phyloP scores from a whole-genome alignment of 2,888 invertebrate species.

The Labia minor region DNA sequence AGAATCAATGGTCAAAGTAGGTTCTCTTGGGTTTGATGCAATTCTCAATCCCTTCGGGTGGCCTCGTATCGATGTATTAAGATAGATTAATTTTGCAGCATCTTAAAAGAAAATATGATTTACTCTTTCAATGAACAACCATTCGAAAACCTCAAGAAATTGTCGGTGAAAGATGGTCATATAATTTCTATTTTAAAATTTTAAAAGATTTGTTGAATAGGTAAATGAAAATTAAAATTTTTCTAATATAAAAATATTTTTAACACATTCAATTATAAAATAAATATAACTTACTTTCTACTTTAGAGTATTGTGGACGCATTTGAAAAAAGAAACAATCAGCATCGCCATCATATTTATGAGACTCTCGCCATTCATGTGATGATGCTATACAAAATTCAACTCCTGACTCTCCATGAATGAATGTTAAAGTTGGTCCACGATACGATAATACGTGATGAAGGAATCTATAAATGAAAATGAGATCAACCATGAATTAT shows the following conservation, averaged over 20 bases:
- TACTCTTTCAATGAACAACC: too few relatives aligned
- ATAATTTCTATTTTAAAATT: too few relatives aligned
- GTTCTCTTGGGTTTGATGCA: conserved; percentile 67
- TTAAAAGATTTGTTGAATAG: too few relatives aligned
- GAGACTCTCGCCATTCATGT: conserved; percentile 75
- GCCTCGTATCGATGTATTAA: conserved; percentile 72
- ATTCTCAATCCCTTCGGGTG: conserved; percentile 75
- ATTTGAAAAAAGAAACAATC: conserved; percentile 68
- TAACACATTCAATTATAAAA: too few relatives aligned
- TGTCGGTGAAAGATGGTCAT: too few relatives aligned
- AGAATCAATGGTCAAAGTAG: conserved; percentile 59
- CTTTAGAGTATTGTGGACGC: conserved; percentile 41
- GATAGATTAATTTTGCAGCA: conserved; percentile 65
- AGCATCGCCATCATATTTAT: conserved; percentile 73
- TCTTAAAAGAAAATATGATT: conserved; percentile 30
- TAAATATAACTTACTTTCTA: conserved; percentile 38
- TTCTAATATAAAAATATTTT: too few relatives aligned
- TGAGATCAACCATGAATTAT: too few relatives aligned
- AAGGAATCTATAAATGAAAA: conserved; percentile 47
- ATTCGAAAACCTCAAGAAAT: too few relatives aligned
- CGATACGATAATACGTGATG: conserved; percentile 75
- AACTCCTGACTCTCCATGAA: conserved; percentile 47
- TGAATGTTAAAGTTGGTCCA: conserved; percentile 44
- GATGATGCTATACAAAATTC: conserved; percentile 67
- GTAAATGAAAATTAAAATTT: too few relatives aligned